These are phyloP conservation scores for Peromyscus maniculatus DNA, from an alignment of 2,113 vertebrate genomes.

Conservation along the genomic window DNA sequence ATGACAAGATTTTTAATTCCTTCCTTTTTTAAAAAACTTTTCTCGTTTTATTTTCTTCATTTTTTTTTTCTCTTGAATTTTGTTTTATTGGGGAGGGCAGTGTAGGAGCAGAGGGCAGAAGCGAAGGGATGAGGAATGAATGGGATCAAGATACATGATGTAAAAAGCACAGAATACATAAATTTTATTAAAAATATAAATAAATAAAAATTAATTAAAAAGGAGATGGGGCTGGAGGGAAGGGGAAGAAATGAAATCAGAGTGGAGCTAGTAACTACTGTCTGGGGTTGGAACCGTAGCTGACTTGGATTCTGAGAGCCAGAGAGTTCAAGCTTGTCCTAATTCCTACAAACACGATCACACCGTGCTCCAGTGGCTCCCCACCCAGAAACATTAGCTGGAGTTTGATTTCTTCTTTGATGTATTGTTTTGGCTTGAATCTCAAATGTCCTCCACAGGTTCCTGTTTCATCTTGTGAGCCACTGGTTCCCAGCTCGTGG, in stretches of 20 bases:
- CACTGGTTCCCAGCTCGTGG: neutral
- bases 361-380: neutral
- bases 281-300: neutral
- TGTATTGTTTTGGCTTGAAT: neutral
- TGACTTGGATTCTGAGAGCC: neutral
- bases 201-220: neutral
- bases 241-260: neutral
- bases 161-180: no score
- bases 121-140: no score
- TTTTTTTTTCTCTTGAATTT: no score
- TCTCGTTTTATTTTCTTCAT: no score
- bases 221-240: neutral
- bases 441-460: neutral
- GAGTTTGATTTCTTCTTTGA: constrained; percentile 7
- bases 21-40: no score
- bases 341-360: neutral
- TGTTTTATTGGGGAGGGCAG: no score
- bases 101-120: no score
- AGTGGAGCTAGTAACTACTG: neutral
- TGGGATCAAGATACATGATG: no score
- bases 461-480: neutral
- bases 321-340: neutral
- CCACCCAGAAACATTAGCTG: neutral
- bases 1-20: no score
- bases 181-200: no score